Evolutionary conservation across 2,797 vertebrate genomes (phyloP).

Genomic region (Sebastes alutus): DNA sequence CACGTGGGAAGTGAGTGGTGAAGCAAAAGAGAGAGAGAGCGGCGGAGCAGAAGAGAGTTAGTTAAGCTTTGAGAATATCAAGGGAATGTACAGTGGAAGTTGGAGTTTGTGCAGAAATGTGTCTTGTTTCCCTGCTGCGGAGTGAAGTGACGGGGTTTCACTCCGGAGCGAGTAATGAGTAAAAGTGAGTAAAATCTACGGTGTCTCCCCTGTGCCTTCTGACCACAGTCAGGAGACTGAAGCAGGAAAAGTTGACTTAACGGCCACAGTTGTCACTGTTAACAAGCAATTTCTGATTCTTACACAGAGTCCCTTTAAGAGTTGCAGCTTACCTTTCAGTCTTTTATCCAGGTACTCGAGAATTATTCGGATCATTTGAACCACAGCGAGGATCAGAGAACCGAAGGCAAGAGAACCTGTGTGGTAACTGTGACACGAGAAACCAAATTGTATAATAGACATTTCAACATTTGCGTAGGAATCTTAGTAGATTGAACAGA

Average conservation of each 20-base stretch:
- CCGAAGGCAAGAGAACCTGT: constrained; percentile 96
- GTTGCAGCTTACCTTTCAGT: constrained; percentile 84
- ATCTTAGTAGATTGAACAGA: neutral
- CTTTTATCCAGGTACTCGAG: constrained; percentile 92
- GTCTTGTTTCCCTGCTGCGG: neutral
- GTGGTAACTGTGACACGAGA: constrained; percentile 86
- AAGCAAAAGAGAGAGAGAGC: no score
- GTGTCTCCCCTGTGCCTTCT: no score
- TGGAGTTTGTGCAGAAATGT: neutral
- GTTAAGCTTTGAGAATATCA: no score
- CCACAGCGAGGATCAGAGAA: constrained; percentile 90
- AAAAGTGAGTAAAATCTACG: no score
- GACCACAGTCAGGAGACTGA: no score
- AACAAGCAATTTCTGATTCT: no score
- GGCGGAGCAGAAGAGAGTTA: no score
- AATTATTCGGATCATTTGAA: constrained; percentile 89
- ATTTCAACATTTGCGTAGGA: neutral
- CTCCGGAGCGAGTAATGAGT: no score
- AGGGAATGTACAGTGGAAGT: neutral
- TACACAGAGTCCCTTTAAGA: neutral
- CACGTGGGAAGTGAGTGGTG: no score
- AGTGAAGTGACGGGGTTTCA: no score
- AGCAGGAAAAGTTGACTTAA: no score
- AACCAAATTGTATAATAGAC: neutral
- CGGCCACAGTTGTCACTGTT: no score